Evolutionary conservation across 2,888 invertebrate species (phyloP), one percentile per base, ranked within the genome.

Genomic region (Agrilus cyanescens): DNA sequence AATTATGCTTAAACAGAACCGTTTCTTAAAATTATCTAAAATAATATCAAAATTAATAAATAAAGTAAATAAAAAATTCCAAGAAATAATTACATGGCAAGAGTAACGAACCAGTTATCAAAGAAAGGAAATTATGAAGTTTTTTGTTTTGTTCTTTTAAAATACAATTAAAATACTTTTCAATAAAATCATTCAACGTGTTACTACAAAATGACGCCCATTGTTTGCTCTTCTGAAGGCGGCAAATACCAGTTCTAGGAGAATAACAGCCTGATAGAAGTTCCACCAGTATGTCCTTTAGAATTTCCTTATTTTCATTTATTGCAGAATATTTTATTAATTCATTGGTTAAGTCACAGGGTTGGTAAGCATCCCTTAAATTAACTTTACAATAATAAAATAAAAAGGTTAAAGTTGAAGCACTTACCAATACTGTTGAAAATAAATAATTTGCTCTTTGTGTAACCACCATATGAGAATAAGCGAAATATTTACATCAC

Each of bases 381-480:
- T 33, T 33, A 33, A 33, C 2, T 4, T 12, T 33, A 15, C 2
- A 15, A 13, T 33, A 14, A 8, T 2, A 3, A 12, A 33, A 12
- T 12, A 12, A 12, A n/a, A n/a, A 25, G 12, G 12, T 13, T 12
- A 4, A 31, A 12, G 30, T 20, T 2, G 4, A 8, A 4, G 30
- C 6, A n/a, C 25, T 41, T 44, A 47, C 47, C 47, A 44, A 31
- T 41, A 47, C 5, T 44, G 39, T 4, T 18, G 12, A 12, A 47
- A 8, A 25, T 39, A 42, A n/a, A 37, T 33, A n/a, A 47, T 33
- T n/a, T 40, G 16, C 32, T 47, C 18, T 37, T 44, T 42, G 14
- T 42, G 37, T 20, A 47, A 38, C 47, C 47, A 47, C 47, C 47
- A 47, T 4, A 44, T 29, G 34, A 47, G 30, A 39, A 44, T 44